phyloP scores from a whole-genome alignment of 1,140 invertebrate genomes.

The Dreissena polymorpha region DNA sequence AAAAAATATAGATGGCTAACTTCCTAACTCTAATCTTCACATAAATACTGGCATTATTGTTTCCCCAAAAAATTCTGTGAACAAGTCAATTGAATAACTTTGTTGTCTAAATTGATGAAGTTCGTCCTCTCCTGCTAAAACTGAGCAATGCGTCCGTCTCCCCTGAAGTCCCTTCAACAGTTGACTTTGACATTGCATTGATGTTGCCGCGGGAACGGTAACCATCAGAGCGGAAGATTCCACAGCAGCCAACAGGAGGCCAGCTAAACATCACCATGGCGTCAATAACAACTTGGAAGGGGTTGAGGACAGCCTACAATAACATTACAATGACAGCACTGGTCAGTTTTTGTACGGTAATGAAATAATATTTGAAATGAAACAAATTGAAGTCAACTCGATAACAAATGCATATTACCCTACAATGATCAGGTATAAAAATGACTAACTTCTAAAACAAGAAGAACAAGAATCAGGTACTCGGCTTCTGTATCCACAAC shows the following conservation, averaged over 20 bases:
- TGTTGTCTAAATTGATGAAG: too few species aligned
- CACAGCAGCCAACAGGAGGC: slow-evolving; percentile 20
- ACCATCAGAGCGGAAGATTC: slow-evolving; percentile 1
- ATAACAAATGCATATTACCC: background rate
- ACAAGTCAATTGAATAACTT: too few species aligned
- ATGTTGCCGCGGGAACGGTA: slow-evolving; percentile 29
- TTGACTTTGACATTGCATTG: slow-evolving; percentile 13
- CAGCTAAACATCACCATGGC: slow-evolving; percentile 41
- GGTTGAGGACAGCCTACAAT: slow-evolving; percentile 45
- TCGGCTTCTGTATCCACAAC: too few species aligned
- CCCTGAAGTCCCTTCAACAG: background rate
- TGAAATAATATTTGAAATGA: background rate
- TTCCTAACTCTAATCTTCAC: too few species aligned
- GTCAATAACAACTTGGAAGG: slow-evolving; percentile 46
- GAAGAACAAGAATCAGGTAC: too few species aligned
- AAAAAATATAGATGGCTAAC: too few species aligned
- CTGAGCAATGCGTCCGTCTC: slow-evolving; percentile 36
- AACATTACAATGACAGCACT: too few species aligned
- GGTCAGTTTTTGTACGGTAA: too few species aligned
- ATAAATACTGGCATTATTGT: too few species aligned
- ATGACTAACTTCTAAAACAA: too few species aligned
- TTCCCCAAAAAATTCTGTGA: too few species aligned
- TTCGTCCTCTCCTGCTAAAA: slow-evolving; percentile 14
- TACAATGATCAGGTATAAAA: background rate
- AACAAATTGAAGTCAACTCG: background rate